A percentile compares a stretch with the other conserved stretches of the same genome.
phyloP scores from a whole-genome alignment of 2,113 vertebrate species.

The Podarcis raffonei region DNA sequence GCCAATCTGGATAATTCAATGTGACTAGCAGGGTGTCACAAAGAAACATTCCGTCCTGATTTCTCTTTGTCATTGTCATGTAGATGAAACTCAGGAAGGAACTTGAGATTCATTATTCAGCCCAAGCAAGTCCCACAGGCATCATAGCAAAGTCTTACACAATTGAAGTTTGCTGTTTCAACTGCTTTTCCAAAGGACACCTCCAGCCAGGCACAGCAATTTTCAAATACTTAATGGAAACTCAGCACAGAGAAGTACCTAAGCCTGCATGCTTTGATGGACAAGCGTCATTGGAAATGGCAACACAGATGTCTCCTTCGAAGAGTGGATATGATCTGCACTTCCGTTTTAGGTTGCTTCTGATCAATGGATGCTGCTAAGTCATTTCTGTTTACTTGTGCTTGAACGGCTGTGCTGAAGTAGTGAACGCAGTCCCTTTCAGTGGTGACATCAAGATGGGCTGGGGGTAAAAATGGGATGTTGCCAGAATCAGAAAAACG shows the following conservation, averaged over 20 bases:
- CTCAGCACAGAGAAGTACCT: neutral
- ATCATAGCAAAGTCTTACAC: constrained; percentile 16
- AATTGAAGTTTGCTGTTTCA: constrained; percentile 14
- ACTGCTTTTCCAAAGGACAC: neutral
- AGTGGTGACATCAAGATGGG: neutral
- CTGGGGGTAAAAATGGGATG: neutral
- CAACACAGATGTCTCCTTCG: neutral
- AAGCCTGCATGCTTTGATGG: neutral
- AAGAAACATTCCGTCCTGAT: constrained; percentile 32
- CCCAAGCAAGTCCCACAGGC: constrained; percentile 9
- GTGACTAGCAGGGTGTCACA: constrained; percentile 28
- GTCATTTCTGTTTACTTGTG: neutral
- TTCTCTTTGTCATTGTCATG: constrained; percentile 34
- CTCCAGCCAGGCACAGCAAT: neutral
- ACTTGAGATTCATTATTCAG: constrained; percentile 32
- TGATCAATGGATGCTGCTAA: neutral
- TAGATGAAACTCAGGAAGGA: constrained; percentile 13
- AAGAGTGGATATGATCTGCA: neutral
- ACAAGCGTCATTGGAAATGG: neutral
- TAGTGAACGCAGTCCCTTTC: neutral
- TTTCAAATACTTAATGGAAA: constrained; percentile 30
- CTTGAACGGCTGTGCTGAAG: neutral
- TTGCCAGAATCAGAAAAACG: neutral
- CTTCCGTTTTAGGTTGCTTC: neutral
- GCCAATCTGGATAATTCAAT: constrained; percentile 35